These are phyloP conservation scores for Leptopilina myrica DNA, from an alignment of 2,888 invertebrate species.

Conservation along the genomic window DNA sequence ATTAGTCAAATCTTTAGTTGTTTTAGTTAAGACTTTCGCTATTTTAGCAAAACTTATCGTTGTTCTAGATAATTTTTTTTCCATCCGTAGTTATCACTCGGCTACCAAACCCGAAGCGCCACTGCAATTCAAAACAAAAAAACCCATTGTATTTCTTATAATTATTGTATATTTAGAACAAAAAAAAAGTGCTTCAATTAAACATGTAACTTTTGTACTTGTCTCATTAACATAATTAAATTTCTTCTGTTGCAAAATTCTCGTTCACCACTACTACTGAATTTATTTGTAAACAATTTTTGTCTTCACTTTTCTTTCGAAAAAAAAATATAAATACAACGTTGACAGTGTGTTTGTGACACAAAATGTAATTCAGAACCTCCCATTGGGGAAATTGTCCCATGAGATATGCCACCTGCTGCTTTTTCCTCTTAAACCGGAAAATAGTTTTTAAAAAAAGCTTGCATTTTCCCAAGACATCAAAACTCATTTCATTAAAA, in stretches of 20 bases:
- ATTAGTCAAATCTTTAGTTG: too few species aligned
- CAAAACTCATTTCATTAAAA: slow-evolving; percentile 2
- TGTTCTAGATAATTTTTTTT: too few species aligned
- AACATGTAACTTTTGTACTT: not conserved
- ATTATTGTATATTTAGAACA: too few species aligned
- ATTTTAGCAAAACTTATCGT: too few species aligned
- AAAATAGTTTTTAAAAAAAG: not conserved
- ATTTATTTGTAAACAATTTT: slow-evolving; percentile 21
- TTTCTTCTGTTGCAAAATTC: slow-evolving; percentile 2
- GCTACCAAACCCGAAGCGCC: too few species aligned
- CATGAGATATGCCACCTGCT: slow-evolving; percentile 26
- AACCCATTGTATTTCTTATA: too few species aligned
- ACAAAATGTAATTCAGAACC: slow-evolving; percentile 14
- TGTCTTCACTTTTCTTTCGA: not conserved
- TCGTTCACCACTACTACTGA: not conserved
- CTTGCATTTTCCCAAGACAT: not conserved
- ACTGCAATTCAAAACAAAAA: too few species aligned
- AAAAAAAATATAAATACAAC: not conserved
- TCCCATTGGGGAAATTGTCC: not conserved
- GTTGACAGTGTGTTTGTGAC: slow-evolving; percentile 27
- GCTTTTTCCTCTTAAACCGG: slow-evolving; percentile 12
- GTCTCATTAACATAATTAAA: not conserved
- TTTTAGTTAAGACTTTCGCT: too few species aligned
- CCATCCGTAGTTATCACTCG: too few species aligned
- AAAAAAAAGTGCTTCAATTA: too few species aligned